phyloP scores from a whole-genome alignment of 1,140 invertebrate species.

The Dysdera silvatica region DNA sequence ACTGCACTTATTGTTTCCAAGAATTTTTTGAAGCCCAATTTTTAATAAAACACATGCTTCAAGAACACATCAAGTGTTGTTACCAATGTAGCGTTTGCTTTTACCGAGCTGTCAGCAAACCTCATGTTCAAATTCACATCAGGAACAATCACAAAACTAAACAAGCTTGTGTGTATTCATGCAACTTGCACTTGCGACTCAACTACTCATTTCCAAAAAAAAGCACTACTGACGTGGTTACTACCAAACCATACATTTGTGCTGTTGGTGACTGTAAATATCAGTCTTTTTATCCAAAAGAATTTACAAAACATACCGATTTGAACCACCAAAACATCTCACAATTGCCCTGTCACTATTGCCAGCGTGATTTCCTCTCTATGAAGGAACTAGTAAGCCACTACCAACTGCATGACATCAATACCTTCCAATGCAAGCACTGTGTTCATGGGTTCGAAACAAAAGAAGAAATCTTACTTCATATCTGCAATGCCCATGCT shows the following conservation, averaged over 20 bases:
- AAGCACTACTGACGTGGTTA: not conserved
- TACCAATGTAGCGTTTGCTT: slow-evolving; percentile 23
- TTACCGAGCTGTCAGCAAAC: slow-evolving; percentile 18
- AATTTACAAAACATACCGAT: slow-evolving; percentile 13
- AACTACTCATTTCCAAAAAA: no score
- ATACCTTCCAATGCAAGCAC: slow-evolving; percentile 50
- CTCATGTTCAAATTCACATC: slow-evolving; percentile 15
- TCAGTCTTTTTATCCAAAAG: slow-evolving; percentile 3
- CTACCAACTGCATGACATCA: slow-evolving; percentile 46
- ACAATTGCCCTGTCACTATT: slow-evolving; percentile 15
- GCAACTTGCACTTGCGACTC: no score
- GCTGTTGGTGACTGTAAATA: slow-evolving; percentile 10
- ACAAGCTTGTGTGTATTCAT: no score
- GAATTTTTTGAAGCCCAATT: not conserved
- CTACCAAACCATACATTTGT: slow-evolving; percentile 15
- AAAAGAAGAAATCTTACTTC: slow-evolving; percentile 43
- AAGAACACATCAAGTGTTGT: not conserved
- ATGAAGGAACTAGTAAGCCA: slow-evolving; percentile 31
- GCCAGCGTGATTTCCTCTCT: slow-evolving; percentile 17
- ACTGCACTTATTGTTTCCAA: slow-evolving; percentile 17
- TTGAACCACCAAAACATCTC: not conserved
- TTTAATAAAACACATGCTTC: slow-evolving; percentile 5
- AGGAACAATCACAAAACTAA: slow-evolving; percentile 1
- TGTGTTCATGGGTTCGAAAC: slow-evolving; percentile 46
- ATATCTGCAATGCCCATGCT: slow-evolving; percentile 46